Percentiles rank a stretch among this genome's conserved stretches.
phyloP scores from a whole-genome alignment of 2,797 vertebrate genomes.

The Clarias pachynema region DNA sequence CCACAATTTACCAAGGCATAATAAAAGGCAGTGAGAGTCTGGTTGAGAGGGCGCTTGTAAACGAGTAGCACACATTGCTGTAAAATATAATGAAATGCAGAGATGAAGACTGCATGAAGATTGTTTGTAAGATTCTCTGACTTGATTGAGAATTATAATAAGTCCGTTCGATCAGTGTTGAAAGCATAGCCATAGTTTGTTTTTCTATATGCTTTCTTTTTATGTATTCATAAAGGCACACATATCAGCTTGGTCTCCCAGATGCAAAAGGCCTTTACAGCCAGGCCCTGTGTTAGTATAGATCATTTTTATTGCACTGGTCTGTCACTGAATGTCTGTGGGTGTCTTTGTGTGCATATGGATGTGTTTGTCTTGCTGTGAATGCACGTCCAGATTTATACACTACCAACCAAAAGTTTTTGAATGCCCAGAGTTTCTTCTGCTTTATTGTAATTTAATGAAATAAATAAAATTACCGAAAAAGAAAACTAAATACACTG shows the following conservation, averaged over 20 bases:
- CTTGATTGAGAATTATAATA: not conserved
- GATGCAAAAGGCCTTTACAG: slow-evolving; percentile 68
- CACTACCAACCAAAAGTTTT: not conserved
- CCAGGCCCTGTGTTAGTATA: slow-evolving; percentile 37
- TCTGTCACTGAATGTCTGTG: slow-evolving; percentile 35
- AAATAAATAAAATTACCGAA: not conserved
- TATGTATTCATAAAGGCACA: slow-evolving; percentile 40
- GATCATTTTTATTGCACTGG: slow-evolving; percentile 48
- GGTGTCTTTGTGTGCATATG: slow-evolving; percentile 18
- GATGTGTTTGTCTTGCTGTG: not conserved
- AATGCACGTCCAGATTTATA: not conserved
- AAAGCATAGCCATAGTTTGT: slow-evolving; percentile 15
- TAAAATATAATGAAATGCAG: slow-evolving; percentile 70
- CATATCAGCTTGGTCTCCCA: slow-evolving; percentile 50
- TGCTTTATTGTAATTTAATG: not conserved
- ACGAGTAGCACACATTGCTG: slow-evolving; percentile 54
- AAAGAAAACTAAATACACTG: not conserved
- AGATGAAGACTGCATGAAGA: slow-evolving; percentile 57
- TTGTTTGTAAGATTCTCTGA: not conserved
- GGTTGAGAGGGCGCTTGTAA: slow-evolving; percentile 61
- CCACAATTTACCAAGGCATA: slow-evolving; percentile 65
- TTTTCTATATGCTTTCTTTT: slow-evolving; percentile 27
- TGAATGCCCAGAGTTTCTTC: not conserved
- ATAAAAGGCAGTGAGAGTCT: slow-evolving; percentile 54
- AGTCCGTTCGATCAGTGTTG: not conserved